A percentile compares a stretch with the other conserved stretches of the same genome.
These are phyloP conservation scores for Phenganax marumi DNA, from an alignment of 92 coral and sea anemone genomes.

Conservation along the genomic window DNA sequence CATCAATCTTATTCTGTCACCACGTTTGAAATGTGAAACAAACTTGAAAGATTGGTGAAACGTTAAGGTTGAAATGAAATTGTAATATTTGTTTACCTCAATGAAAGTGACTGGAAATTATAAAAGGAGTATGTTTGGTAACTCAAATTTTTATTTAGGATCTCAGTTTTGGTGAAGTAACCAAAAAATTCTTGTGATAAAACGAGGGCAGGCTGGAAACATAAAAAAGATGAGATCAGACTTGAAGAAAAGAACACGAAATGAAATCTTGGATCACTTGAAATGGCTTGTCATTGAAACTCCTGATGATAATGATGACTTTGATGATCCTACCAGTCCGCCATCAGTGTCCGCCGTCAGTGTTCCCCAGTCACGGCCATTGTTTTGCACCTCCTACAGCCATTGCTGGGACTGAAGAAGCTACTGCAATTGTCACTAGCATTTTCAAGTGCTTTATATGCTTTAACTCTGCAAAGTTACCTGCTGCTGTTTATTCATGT, in stretches of 20 bases:
- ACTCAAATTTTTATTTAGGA: constrained; percentile 9
- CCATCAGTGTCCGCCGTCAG: neutral
- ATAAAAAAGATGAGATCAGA: neutral
- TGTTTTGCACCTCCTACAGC: constrained; percentile 4
- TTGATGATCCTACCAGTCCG: constrained; percentile 18
- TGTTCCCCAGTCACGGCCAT: too few species aligned
- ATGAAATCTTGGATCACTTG: constrained; percentile 31
- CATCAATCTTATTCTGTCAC: too few species aligned
- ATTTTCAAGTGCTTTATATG: constrained; percentile 4
- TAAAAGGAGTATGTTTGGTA: too few species aligned
- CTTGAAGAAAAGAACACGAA: constrained; percentile 25
- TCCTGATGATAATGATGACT: constrained; percentile 26
- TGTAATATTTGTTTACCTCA: too few species aligned
- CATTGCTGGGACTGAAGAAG: neutral
- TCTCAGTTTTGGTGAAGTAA: constrained; percentile 44
- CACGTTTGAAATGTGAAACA: too few species aligned
- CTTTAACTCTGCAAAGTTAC: constrained; percentile 17
- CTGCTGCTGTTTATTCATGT: constrained; percentile 57
- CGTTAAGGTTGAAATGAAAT: too few species aligned
- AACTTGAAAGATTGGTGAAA: too few species aligned
- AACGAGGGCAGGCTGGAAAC: constrained; percentile 13
- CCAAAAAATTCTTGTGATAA: constrained; percentile 30
- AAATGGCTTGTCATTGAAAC: constrained; percentile 36
- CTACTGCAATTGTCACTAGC: neutral
- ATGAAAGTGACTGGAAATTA: too few species aligned